Base-by-base conservation (phyloP, 2,888 invertebrate species). In the Eumacrocentrus americanus region DNA sequence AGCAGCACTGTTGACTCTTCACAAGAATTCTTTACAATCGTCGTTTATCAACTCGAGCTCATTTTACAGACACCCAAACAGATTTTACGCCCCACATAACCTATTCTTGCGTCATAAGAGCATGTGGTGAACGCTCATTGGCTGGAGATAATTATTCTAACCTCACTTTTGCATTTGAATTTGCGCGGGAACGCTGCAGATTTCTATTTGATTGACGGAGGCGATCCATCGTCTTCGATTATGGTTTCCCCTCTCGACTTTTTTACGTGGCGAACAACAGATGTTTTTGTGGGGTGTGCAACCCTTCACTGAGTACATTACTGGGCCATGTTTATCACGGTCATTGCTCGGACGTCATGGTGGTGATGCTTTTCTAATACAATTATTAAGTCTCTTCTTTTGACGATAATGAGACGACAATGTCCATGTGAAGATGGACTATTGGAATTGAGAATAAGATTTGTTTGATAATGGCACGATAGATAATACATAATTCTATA, bases 311-410 rank as follows among this genome's bases (percentile, higher is more conserved):
- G 4, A 22, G 12, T 14, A 25, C n/a, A n/a, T 50, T 38, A 42
- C 54, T 12, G 52, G 60, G 52, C 53, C 63, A 63, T 65, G 65
- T 65, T 65, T 63, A 65, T 65, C 56, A 50, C 59, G 54, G 44
- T 54, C 23, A 56, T 44, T 54, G 40, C 42, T 56, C 34, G 23
- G 14, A 25, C 46, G 46, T 46, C 60, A 34, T 22, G 42, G 18
- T 48, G 51, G 37, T 60, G 52, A 42, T 56, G 34, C 25, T 18
- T 56, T 35, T 50, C 44, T 51, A 46, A 54, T 47, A 53, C 47
- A 54, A 62, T 57, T n/a, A n/a, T n/a, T 51, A 7, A 23, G 37
- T 29, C 25, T n/a, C n/a, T n/a, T n/a, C n/a, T n/a, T 22, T 48
- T 40, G 25, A n/a, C 54, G 34, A 47, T 25, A 48, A 23, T 42